Evolutionary conservation across 2,888 invertebrate species (phyloP), one percentile per base, ranked within the genome.

Genomic region (Caenorhabditis macrosperma): DNA sequence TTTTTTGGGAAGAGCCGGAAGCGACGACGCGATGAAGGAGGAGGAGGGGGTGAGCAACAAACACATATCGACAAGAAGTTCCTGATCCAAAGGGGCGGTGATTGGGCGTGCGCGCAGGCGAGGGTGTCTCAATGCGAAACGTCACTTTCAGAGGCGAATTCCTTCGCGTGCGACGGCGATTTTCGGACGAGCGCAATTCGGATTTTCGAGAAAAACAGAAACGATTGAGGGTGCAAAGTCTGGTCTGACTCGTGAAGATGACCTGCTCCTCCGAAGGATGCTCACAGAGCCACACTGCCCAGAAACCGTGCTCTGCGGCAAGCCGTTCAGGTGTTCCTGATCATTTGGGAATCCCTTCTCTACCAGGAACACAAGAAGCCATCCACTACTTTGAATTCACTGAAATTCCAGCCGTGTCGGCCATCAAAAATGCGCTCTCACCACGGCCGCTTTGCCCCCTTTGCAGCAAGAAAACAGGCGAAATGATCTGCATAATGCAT

Each of bases 1-100:
- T 38, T 61, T 60, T 60, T 38, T 35, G 55, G 66, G 3, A 15
- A 54, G 50, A 60, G 35, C n/a, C n/a, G 61, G 30, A 72, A 55
- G 50, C 15, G 35, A n/a, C n/a, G n/a, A n/a, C n/a, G n/a, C n/a
- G n/a, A n/a, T n/a, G n/a, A 50, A 55, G 30, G 54, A 38, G 41
- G 38, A 41, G 41, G 28, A 17, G 41, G 20, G 22, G 50, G 59
- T 46, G 59, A 57, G 38, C 54, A 55, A 68, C 48, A 52, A 64
- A 64, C 55, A 57, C 57, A n/a, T n/a, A n/a, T n/a, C n/a, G n/a
- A n/a, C n/a, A n/a, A n/a, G n/a, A n/a, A n/a, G n/a, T n/a, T 52
- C 17, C 6, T 30, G 48, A 22, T 20, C 5, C 28, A 7, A 35
- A 20, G 22, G 41, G 41, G 24, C n/a, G n/a, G n/a, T n/a, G n/a